phyloP scores from a whole-genome alignment of 2,888 invertebrate genomes.

The Phymatocera aterrima region DNA sequence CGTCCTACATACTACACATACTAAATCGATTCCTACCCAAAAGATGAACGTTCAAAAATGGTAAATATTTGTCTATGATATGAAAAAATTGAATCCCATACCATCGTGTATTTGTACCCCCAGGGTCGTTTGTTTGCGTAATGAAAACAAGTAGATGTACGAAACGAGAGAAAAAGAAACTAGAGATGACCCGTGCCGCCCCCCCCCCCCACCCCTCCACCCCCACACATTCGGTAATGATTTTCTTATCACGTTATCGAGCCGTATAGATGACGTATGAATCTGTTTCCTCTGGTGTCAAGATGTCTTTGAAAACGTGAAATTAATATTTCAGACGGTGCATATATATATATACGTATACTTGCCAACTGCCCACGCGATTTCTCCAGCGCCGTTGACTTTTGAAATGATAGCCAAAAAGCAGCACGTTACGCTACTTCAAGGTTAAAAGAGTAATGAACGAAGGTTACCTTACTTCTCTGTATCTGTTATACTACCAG shows the following conservation, averaged over 20 bases:
- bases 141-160: not conserved
- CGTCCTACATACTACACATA: no score
- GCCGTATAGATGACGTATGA: not conserved
- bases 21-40: not conserved
- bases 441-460: constrained; percentile 42
- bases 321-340: not conserved
- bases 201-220: no score
- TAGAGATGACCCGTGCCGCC: not conserved
- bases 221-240: not conserved
- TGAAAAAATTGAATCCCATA: no score
- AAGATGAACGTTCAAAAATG: no score
- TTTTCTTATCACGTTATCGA: not conserved
- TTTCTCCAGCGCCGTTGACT: constrained; percentile 6
- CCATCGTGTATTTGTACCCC: no score
- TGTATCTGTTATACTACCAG: not conserved
- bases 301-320: not conserved
- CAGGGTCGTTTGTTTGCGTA: no score
- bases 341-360: no score
- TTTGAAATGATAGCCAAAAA: constrained; percentile 16
- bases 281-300: not conserved
- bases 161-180: not conserved
- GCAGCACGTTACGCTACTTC: constrained; percentile 21
- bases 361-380: constrained; percentile 28
- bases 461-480: constrained; percentile 23
- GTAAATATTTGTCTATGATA: no score